A percentile compares a stretch with the other conserved stretches of the same genome.
Conservation (phyloP, 2,113 vertebrate genomes). For the Plestiodon gilberti region DNA sequence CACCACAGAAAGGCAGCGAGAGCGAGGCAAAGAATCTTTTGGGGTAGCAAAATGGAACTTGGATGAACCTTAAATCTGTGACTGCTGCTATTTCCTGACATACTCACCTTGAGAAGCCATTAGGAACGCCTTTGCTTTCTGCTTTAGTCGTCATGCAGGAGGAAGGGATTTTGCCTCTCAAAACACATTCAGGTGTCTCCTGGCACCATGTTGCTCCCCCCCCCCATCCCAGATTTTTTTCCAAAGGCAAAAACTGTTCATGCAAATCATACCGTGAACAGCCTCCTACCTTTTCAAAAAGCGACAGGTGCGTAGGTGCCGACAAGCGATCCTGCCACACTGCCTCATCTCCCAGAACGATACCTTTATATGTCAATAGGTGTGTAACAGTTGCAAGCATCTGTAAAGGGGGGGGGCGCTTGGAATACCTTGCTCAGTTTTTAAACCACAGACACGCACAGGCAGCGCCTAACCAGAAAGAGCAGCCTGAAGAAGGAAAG, state of each 20-base stretch:
- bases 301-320: background rate
- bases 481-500: fast-evolving
- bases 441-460: background rate
- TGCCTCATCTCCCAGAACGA: background rate
- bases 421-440: background rate
- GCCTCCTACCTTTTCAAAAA: background rate
- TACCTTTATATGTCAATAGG: background rate
- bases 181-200: background rate
- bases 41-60: too few relatives aligned
- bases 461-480: background rate
- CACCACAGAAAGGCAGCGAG: background rate
- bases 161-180: background rate
- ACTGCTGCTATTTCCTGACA: background rate
- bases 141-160: background rate
- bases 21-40: background rate
- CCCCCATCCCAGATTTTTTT: background rate
- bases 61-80: background rate
- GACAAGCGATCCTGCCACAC: background rate
- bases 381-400: background rate
- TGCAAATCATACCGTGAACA: background rate
- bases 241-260: background rate
- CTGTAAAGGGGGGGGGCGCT: background rate
- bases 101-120: background rate
- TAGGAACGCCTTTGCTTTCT: background rate
- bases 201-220: background rate